These are phyloP conservation scores for Electrona antarctica DNA, from an alignment of 2,113 vertebrate species.

Conservation along the genomic window DNA sequence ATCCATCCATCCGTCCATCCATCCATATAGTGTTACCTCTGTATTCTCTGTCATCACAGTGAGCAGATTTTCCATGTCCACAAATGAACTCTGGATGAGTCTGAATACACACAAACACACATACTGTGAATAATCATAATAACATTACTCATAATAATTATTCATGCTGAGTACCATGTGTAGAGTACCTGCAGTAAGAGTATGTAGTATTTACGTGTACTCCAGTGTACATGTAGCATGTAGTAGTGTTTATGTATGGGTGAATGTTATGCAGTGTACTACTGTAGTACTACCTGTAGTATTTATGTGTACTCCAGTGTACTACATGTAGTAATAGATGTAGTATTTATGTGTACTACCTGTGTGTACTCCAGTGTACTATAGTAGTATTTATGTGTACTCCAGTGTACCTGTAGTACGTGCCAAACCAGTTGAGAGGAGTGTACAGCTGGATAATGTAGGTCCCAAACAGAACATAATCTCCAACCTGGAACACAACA, in stretches of 20 bases:
- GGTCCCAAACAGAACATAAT: constrained; percentile 91
- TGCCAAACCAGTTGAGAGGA: constrained; percentile 93
- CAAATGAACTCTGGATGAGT: constrained; percentile 69
- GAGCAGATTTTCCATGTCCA: constrained; percentile 74
- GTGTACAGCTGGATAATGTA: constrained; percentile 94
- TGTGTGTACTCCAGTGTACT: too few relatives aligned
- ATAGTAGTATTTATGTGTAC: too few relatives aligned
- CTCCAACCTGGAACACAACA: constrained; percentile 76
- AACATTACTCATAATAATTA: too few relatives aligned
- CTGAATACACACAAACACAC: constrained; percentile 17
- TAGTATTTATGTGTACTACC: too few relatives aligned
- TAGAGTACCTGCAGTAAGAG: not conserved
- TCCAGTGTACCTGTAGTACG: constrained; percentile 85
- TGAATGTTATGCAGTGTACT: not conserved
- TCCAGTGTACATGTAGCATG: too few relatives aligned
- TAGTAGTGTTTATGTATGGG: too few relatives aligned
- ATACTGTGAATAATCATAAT: not conserved
- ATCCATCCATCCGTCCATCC: not conserved
- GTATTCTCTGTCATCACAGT: constrained; percentile 56
- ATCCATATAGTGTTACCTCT: constrained; percentile 45
- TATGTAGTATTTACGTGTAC: not conserved
- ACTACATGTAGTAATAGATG: too few relatives aligned
- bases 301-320: too few relatives aligned
- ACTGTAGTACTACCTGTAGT: not conserved
- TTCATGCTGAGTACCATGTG: too few relatives aligned